Base-by-base conservation (phyloP, 2,113 vertebrate genomes). In the Coryphaenoides rupestris region DNA sequence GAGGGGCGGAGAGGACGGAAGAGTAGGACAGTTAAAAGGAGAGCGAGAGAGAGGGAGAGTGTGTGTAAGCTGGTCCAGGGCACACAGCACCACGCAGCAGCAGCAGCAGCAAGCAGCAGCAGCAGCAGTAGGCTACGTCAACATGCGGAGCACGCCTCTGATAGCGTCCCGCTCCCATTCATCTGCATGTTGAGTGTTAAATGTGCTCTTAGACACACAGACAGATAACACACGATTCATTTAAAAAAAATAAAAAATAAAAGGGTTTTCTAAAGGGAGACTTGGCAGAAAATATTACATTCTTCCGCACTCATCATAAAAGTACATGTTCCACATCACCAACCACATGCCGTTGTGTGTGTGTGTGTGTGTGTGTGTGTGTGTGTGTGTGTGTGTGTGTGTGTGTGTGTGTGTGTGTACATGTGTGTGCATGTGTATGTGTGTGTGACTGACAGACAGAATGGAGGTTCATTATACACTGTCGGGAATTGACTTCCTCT, bases 301-400 rank as follows among this genome's bases (percentile, higher is more conserved):
- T 82, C 73, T 67, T 63, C 74, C 45, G 68, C 63, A 40, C 56
- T 24, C 58, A 68, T 60, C 63, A 83, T 81, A 75, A 78, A 83
- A 81, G 69, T 75, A 67, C 65, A 76, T 70, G 79, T 84, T 83
- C 80, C 84, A 76, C 78, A 73, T 60, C 72, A 79, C 57, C 65
- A 84, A 76, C 70, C 71, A 57, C 69, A 66, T 62, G 58, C 67
- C 77, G 79, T 6, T 47, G 47, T 52, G 56, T 66, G 57, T 65
- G 63, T 65, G 55, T 67, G 33, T 59, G 64, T 63, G 70, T 45
- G 60, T 66, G 62, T 63, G 62, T 63, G 62, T 55, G 62, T 21
- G 47, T 62, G n/a, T n/a, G n/a, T n/a, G n/a, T n/a, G n/a, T n/a
- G n/a, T n/a, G n/a, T n/a, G n/a, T n/a, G n/a, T n/a, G n/a, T n/a